These are phyloP conservation scores for Cariama cristata DNA, from an alignment of 2,113 vertebrate genomes.

Conservation along the genomic window DNA sequence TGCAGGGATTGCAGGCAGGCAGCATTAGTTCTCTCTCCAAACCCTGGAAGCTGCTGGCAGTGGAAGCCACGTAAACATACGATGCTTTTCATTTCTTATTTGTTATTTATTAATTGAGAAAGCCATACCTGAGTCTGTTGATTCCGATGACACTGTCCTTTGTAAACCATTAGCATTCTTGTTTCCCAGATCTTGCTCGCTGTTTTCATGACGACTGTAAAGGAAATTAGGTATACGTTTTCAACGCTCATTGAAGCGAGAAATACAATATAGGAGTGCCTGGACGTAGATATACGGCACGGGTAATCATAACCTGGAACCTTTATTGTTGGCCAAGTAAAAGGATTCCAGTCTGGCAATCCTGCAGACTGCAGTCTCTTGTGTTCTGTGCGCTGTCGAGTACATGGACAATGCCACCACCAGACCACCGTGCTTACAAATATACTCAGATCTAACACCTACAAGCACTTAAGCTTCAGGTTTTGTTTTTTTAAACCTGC, in stretches of 20 bases:
- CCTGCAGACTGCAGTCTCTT: background rate
- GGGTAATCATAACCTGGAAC: too few species aligned
- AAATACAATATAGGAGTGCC: fast-evolving
- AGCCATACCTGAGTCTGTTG: slow-evolving; percentile 76
- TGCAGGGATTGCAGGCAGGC: background rate
- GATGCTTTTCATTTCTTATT: fast-evolving
- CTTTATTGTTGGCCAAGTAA: fast-evolving
- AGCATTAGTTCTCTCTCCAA: background rate
- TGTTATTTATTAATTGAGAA: background rate
- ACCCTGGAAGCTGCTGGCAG: background rate
- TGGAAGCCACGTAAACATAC: fast-evolving
- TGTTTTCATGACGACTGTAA: slow-evolving; percentile 49
- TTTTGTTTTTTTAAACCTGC: background rate
- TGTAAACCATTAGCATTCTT: slow-evolving; percentile 38
- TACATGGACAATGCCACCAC: fast-evolving
- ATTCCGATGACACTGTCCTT: slow-evolving; percentile 72
- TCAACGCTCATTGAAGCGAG: fast-evolving
- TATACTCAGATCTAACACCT: background rate
- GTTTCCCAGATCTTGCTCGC: background rate
- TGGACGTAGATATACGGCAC: fast-evolving
- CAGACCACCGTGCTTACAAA: background rate
- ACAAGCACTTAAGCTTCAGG: too few species aligned
- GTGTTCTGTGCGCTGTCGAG: background rate
- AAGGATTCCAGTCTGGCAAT: background rate
- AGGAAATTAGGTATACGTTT: background rate